Evolutionary conservation across 2,888 invertebrate species (phyloP), one percentile per base, ranked within the genome.

Genomic region (Axea sp.): DNA sequence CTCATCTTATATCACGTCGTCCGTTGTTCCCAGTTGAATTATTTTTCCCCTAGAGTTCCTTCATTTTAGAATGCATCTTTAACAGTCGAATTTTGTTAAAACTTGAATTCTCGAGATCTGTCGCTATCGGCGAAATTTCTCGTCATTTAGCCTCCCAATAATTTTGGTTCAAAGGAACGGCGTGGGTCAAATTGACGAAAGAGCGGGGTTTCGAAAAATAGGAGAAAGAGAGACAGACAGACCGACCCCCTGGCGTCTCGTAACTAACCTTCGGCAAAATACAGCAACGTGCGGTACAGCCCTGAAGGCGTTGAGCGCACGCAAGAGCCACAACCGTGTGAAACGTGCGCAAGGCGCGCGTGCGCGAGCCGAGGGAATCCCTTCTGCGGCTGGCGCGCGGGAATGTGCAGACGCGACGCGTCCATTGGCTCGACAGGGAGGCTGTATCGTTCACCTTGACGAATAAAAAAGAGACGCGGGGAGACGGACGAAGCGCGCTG

Each of bases 191-290:
- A n/a, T n/a, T n/a, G n/a, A n/a, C n/a, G n/a, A n/a, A n/a, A n/a
- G n/a, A n/a, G n/a, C n/a, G n/a, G n/a, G 19, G 19, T 19, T 2
- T 19, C 4, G 4, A 19, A 19, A 2, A 2, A 19, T 19, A 19
- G 4, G 19, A 19, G 3, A 28, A n/a, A 14, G 6, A 2, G 28
- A 45, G 28, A 28, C 8, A 45, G 47, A 47, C 3, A 47, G 17
- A 15, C n/a, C n/a, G 39, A 24, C 39, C 31, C 28, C 33, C 9
- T 24, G 49, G 37, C 31, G 31, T 12, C 31, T 53, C 35, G 60
- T 69, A 69, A 69, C 69, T 69, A 69, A 69, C 69, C 69, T 69
- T 69, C 60, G 60, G 69, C 35, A 60, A 60, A 60, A 69, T 30
- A 43, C 17, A 64, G 47, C 49, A 51, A 55, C 67, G 45, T 68